A percentile compares a stretch with the other conserved stretches of the same genome.
Conservation (phyloP, 1,140 invertebrate species). For the Plectrocnemia conspersa region DNA sequence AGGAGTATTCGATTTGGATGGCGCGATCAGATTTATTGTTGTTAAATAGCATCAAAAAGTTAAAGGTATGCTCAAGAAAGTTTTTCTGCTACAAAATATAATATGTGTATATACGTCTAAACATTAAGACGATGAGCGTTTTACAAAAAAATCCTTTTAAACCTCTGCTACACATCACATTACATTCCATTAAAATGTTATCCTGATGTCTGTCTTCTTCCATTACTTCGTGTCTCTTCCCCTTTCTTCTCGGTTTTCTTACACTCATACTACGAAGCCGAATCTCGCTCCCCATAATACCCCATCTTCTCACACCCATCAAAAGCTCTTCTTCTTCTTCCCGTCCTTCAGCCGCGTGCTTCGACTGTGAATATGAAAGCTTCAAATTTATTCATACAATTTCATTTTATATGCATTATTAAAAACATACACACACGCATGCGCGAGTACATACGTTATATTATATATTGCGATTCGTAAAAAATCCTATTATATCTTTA, state of each 20-base stretch:
- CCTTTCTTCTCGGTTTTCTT: constrained; percentile 18
- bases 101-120: constrained; percentile 16
- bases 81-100: too few species aligned
- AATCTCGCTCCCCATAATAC: constrained; percentile 5
- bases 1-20: too few species aligned
- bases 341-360: constrained; percentile 10
- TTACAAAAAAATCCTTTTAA: constrained; percentile 27
- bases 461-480: too few species aligned
- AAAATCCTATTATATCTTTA: too few species aligned
- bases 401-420: constrained; percentile 8
- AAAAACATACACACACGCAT: constrained; percentile 4
- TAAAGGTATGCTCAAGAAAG: too few species aligned
- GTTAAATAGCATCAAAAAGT: too few species aligned
- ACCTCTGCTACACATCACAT: constrained; percentile 30
- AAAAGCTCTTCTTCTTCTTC: not conserved
- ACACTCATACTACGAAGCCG: not conserved
- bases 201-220: constrained; percentile 33
- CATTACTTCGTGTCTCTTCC: constrained; percentile 26
- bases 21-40: too few species aligned
- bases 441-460: too few species aligned
- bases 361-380: constrained; percentile 3
- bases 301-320: not conserved
- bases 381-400: constrained; percentile 8
- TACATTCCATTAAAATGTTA: constrained; percentile 37
- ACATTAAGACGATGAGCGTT: constrained; percentile 20